phyloP scores from a whole-genome alignment of 2,113 vertebrate genomes.

The Arenaria interpres region DNA sequence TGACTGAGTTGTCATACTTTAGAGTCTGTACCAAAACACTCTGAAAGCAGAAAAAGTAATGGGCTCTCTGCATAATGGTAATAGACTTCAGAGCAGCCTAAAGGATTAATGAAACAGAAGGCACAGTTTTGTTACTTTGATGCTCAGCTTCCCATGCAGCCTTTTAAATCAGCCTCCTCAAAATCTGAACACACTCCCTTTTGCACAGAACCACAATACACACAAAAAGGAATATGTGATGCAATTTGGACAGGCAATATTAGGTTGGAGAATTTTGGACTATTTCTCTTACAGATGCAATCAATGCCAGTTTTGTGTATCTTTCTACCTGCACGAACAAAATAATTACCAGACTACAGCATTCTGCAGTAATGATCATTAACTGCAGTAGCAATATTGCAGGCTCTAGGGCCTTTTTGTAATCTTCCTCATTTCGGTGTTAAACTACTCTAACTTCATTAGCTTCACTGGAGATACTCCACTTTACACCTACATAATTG shows the following conservation, averaged over 20 bases:
- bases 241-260: not conserved
- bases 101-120: constrained; percentile 20
- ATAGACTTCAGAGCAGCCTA: not conserved
- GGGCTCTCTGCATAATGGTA: not conserved
- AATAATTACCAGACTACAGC: constrained; percentile 44
- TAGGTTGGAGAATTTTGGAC: constrained; percentile 3
- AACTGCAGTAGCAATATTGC: constrained; percentile 56
- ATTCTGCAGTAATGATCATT: constrained; percentile 60
- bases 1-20: not conserved
- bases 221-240: not conserved
- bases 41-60: not conserved
- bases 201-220: not conserved
- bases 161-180: not conserved
- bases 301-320: not conserved
- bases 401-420: constrained; percentile 62
- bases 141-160: not conserved
- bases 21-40: not conserved
- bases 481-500: constrained; percentile 59
- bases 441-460: constrained; percentile 61
- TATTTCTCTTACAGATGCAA: not conserved
- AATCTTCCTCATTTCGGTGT: constrained; percentile 53
- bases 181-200: not conserved
- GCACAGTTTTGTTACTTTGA: not conserved
- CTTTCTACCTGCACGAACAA: constrained; percentile 3
- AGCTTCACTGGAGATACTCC: constrained; percentile 50